phyloP scores from a whole-genome alignment of 2,113 vertebrate species.

The Rafetus swinhoei region DNA sequence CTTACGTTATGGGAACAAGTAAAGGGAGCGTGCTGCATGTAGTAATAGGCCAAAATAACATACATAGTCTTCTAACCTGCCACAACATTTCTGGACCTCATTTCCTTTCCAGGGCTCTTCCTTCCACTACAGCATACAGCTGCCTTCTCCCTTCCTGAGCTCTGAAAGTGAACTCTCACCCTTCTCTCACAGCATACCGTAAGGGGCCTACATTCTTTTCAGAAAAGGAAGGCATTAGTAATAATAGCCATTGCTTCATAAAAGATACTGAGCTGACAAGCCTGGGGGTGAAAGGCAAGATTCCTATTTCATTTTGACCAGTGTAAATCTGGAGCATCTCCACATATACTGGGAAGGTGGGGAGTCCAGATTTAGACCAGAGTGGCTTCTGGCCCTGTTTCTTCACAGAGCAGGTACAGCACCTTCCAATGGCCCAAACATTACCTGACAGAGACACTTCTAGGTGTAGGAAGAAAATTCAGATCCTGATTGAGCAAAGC shows the following conservation, averaged over 20 bases:
- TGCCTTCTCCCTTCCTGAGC: not conserved
- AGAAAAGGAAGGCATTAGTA: not conserved
- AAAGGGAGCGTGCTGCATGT: no score
- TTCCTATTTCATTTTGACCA: not conserved
- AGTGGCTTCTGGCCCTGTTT: not conserved
- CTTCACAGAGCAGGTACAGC: not conserved
- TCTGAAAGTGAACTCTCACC: not conserved
- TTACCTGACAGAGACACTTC: not conserved
- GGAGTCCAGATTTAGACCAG: not conserved
- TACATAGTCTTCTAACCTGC: not conserved
- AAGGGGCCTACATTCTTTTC: not conserved
- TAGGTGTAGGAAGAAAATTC: not conserved
- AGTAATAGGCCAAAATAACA: no score
- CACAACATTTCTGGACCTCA: not conserved
- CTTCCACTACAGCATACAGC: not conserved
- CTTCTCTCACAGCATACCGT: not conserved
- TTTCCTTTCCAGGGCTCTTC: not conserved
- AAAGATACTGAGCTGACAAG: not conserved
- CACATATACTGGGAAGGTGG: not conserved
- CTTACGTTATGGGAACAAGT: no score
- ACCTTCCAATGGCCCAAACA: not conserved
- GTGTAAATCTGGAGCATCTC: not conserved
- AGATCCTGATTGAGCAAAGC: not conserved
- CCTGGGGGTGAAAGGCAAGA: not conserved
- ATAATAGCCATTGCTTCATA: not conserved